These are phyloP conservation scores for Oreochromis aureus DNA, from an alignment of 2,113 vertebrate genomes.

Conservation along the genomic window DNA sequence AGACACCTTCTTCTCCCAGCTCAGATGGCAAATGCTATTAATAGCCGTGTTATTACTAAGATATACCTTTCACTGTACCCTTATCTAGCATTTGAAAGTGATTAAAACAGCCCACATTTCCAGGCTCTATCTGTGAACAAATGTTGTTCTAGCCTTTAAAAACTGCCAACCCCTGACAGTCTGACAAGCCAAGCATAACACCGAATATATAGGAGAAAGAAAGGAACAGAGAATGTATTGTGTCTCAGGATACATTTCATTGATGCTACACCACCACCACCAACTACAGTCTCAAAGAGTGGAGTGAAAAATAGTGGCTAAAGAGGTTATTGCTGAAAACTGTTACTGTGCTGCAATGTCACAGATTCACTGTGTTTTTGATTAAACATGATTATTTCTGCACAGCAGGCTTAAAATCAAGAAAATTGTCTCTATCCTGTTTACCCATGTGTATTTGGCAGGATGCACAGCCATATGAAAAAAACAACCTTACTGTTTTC, in stretches of 20 bases:
- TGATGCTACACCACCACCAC: neutral
- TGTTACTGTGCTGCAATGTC: neutral
- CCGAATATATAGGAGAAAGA: neutral
- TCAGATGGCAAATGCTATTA: constrained; percentile 70
- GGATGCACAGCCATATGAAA: neutral
- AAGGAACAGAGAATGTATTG: neutral
- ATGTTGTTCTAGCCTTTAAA: constrained; percentile 41
- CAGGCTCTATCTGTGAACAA: constrained; percentile 6
- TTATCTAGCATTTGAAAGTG: constrained; percentile 57
- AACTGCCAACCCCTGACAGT: constrained; percentile 24
- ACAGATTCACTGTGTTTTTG: neutral
- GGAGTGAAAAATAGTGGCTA: neutral
- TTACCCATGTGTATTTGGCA: neutral
- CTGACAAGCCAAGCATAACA: constrained; percentile 35
- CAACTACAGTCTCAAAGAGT: neutral
- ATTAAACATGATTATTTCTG: constrained; percentile 4
- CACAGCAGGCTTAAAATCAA: neutral
- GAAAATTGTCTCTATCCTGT: neutral
- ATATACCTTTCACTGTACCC: constrained; percentile 56
- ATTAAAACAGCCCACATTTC: constrained; percentile 49
- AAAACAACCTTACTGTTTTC: neutral
- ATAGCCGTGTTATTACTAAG: constrained; percentile 54
- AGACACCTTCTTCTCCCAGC: constrained; percentile 59
- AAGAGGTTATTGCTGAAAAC: neutral
- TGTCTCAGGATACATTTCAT: constrained; percentile 2